phyloP scores from a whole-genome alignment of 2,113 vertebrate genomes.

The Cyphomyrus discorhynchus region DNA sequence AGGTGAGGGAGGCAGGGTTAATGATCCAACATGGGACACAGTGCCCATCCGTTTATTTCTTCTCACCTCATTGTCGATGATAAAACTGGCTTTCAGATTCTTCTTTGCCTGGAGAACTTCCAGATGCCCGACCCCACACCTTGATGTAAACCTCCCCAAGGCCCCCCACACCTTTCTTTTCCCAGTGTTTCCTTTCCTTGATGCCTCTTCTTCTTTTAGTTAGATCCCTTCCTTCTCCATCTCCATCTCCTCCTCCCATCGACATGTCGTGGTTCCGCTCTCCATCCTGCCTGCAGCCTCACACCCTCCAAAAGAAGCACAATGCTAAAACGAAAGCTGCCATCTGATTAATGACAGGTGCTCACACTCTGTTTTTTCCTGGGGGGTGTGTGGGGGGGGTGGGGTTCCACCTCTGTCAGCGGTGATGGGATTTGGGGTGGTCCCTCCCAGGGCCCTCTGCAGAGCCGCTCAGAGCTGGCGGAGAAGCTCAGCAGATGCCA shows the following conservation, averaged over 20 bases:
- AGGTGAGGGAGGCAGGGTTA: neutral
- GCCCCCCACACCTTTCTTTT: no score
- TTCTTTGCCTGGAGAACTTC: neutral
- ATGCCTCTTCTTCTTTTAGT: neutral
- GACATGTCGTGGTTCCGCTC: neutral
- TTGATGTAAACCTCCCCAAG: neutral
- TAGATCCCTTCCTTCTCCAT: neutral
- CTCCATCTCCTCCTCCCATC: neutral
- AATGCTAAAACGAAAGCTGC: neutral
- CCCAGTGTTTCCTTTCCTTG: neutral
- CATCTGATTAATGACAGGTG: neutral
- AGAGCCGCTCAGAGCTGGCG: slow-evolving; percentile 7
- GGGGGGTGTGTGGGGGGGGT: neutral
- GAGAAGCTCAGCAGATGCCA: slow-evolving; percentile 4
- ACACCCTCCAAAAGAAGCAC: neutral
- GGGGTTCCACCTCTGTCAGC: neutral
- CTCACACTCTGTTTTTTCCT: neutral
- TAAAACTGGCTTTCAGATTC: neutral
- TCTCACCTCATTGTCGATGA: neutral
- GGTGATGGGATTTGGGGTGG: neutral
- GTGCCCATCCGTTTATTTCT: neutral
- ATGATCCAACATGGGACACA: neutral
- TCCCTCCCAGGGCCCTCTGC: neutral
- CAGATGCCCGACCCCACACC: neutral
- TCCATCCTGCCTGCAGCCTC: neutral